Base-by-base conservation (phyloP, 2,888 invertebrate genomes). In the Mesorhabditis spiculigera region DNA sequence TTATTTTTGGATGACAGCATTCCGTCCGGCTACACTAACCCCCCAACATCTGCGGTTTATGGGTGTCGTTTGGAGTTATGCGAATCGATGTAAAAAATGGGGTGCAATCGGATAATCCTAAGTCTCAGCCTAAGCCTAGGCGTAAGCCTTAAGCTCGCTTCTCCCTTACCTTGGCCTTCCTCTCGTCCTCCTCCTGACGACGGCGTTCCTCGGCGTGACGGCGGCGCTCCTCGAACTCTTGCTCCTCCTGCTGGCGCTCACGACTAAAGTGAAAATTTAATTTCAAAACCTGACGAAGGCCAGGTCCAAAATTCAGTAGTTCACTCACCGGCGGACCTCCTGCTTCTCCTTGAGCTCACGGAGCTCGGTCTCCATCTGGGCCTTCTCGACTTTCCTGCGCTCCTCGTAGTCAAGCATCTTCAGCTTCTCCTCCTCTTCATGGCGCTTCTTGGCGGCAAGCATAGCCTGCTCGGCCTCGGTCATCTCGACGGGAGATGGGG, bases 281-380 rank as follows among this genome's bases (percentile, higher is more conserved):
- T 3, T 28, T 28, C 3, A 1, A 3, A 28, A 28, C 28, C 3
- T 28, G 1, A 1, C 28, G 1, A 28, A 28, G 28, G 28, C 28
- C 3, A 28, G 28, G 28, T 1, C 28, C 1, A 2, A 2, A 3
- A 13, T n/a, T 50, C n/a, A 13, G 8, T 50, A n/a, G 58, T 2
- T 50, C 1, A 13, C 58, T 50, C 58, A 50, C 58, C 79, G 78
- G 50, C 84, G 79, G 64, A 75, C 72, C 66, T 93, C 93, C 90
- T 95, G 95, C 89, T 95, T 94, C 88, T 95, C 95, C 90, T 95
- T 96, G 87, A 95, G 91, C 87, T 92, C 92, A 89, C 93, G 93
- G 88, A 95, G 91, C 88, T 96, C 95, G 86, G 95, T 94, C 88
- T 95, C 95, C 88, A 95, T 95, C 86, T 94, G 91, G 87, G 95